Evolutionary conservation across 1,140 invertebrate genomes (phyloP), one percentile per base, ranked within the genome.

Genomic region (Drosophila busckii): DNA sequence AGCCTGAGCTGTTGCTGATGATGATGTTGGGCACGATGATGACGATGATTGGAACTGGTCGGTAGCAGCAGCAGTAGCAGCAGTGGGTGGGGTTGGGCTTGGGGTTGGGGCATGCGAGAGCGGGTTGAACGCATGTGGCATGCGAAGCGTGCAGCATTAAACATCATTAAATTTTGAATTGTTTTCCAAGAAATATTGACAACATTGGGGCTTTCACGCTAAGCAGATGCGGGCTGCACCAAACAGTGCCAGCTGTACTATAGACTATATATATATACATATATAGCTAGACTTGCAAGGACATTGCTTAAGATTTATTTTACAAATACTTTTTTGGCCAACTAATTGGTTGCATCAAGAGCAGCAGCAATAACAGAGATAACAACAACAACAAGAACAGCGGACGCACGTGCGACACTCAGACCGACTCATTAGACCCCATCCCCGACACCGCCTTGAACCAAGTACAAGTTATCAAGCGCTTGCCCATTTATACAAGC

Each of bases 371-470:
- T n/a, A n/a, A n/a, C n/a, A n/a, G n/a, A n/a, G n/a, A n/a, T 45
- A 60, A 60, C 48, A 48, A 32, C 58, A 54, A 46, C 49, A 55
- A 55, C 29, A 9, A 42, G 37, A 42, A 34, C 48, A 46, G 28
- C 45, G 50, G 59, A 69, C 70, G 70, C 70, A 76, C 70, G 70
- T 76, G 70, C 70, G 70, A 76, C 71, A 76, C 70, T 76, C 70
- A 37, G 70, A 76, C 50, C 49, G 50, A 76, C 70, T 76, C 70
- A 76, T 76, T 76, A 76, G 66, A 50, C 65, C 66, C 68, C 28
- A 48, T n/a, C 28, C 29, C 6, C 20, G n/a, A n/a, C n/a, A n/a
- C n/a, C 17, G 8, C 15, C 7, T 13, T 2, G 23, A 26, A 26
- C 8, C 19, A 25, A 7, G 12, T 8, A 13, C 22, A 20, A 68